Conservation (phyloP, 1,140 invertebrate genomes). For the Lutraria rhynchaena region DNA sequence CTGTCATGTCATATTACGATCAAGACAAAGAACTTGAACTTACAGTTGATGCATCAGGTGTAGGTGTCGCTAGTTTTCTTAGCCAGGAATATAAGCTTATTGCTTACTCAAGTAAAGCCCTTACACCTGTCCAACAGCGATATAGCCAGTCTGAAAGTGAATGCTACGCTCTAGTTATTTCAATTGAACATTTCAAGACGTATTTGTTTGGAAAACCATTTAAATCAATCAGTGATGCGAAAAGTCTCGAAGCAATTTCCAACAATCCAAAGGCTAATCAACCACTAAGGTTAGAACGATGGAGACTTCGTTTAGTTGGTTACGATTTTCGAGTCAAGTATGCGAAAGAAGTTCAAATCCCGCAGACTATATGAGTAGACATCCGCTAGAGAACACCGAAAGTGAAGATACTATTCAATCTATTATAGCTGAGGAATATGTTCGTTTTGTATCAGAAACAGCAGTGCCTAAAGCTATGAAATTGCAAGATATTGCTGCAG, state of each 20-base stretch:
- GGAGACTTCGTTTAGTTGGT: slow-evolving; percentile 52
- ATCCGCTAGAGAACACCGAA: neutral
- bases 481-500: too few species aligned
- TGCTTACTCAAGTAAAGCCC: slow-evolving; percentile 55
- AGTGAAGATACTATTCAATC: slow-evolving; percentile 2
- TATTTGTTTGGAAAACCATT: slow-evolving; percentile 79
- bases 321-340: slow-evolving; percentile 57
- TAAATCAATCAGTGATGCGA: slow-evolving; percentile 76
- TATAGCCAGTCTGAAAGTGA: slow-evolving; percentile 82
- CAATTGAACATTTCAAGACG: slow-evolving; percentile 66
- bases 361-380: slow-evolving; percentile 1
- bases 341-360: slow-evolving; percentile 32
- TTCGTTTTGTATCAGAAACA: too few species aligned
- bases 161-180: slow-evolving; percentile 80
- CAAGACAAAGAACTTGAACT: too few species aligned
- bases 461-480: slow-evolving; percentile 8
- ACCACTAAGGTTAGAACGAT: slow-evolving; percentile 57
- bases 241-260: slow-evolving; percentile 65
- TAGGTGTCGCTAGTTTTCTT: slow-evolving; percentile 42
- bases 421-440: slow-evolving; percentile 9
- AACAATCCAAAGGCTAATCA: slow-evolving; percentile 61
- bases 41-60: slow-evolving; percentile 63
- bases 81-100: slow-evolving; percentile 53
- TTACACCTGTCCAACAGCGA: slow-evolving; percentile 64
- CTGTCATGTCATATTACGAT: slow-evolving; percentile 65